Evolutionary conservation across 2,888 invertebrate species (phyloP), one percentile per base, ranked within the genome.

Genomic region (Ellobium chinense): DNA sequence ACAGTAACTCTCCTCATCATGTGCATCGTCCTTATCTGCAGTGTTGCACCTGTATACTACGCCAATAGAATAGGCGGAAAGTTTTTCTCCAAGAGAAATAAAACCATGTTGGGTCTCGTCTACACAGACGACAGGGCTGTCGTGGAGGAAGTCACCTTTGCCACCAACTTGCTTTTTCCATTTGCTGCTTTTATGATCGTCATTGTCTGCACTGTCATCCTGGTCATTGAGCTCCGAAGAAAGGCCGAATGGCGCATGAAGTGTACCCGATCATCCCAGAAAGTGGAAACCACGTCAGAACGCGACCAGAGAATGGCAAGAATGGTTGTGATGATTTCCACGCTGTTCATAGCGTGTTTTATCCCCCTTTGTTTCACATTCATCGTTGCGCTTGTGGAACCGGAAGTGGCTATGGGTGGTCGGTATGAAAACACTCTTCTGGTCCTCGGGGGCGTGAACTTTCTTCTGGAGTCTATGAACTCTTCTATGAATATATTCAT

Each of bases 401-500:
- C 75, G 3, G 75, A 62, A 2, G 27, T 75, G 12, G 37, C 65
- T 2, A 54, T 75, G 18, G 65, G 63, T 18, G 75, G 75, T 0
- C 60, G 31, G 31, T 75, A 63, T 31, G 4, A 34, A 31, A 75
- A 75, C 34, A 54, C 29, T 1, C 63, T 75, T 54, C 54, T 75
- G 21, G 46, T 75, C 54, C 9, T 75, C 3, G 62, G 37, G 18
- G 58, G 60, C 12, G 27, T 63, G 27, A 46, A 34, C 24, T 75
- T 63, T 54, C n/a, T 65, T 29, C 31, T 75, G n/a, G 75, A 75
- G 75, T 75, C 75, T 29, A 62, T 24, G 0, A 75, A 75, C 21
- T 75, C 75, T 18, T 37, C 75, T 9, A 60, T 46, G 46, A 75
- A 75, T 46, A 75, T 75, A 29, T 75, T 75, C 37, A 75, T 75